Evolutionary conservation across 2,888 invertebrate species (phyloP), one percentile per base, ranked within the genome.

Genomic region (Netelia fuscicornis): DNA sequence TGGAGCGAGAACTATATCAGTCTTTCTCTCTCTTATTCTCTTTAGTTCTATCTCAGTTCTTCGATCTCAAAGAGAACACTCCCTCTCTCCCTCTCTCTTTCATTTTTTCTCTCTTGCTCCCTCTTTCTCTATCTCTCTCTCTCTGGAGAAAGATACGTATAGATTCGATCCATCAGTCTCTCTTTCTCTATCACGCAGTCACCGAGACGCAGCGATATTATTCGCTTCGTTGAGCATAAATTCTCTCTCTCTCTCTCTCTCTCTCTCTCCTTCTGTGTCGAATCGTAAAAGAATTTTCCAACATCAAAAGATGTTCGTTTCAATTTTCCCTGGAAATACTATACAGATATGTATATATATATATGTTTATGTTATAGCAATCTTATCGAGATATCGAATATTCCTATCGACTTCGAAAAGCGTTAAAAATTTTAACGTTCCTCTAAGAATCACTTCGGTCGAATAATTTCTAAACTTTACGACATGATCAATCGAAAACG

Each of bases 331-430:
- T 56, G 20, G 42, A 65, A 76, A 56, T 62, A 2, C 48, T 62
- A 10, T 48, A 74, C 30, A 25, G 11, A 13, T 13, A 48, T 48
- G 9, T 48, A 62, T 37, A 5, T 37, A 20, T 20, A 20, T 20
- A 20, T 20, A 20, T 20, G 20, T 20, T 20, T 20, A 48, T 11
- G 9, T 13, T n/a, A n/a, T 68, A 52, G 2, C 25, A 11, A 60
- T 48, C 44, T 44, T 60, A 77, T 48, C 48, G 44, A 23, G 30
- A 68, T 60, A 56, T 76, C 64, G 65, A 76, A 56, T 65, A 65
- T 56, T 54, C 54, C 17, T 17, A 54, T 54, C 37, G 48, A 52
- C 23, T 23, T 60, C 6, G 23, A 1, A 60, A 60, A 60, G 23
- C 60, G 1, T 23, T 60, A 6, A 25, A 23, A 11, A 11, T 60